Percentiles rank a stretch among this genome's conserved stretches.
These are phyloP conservation scores for Lottia gigantea DNA, from an alignment of 2,888 invertebrate species.

Conservation along the genomic window DNA sequence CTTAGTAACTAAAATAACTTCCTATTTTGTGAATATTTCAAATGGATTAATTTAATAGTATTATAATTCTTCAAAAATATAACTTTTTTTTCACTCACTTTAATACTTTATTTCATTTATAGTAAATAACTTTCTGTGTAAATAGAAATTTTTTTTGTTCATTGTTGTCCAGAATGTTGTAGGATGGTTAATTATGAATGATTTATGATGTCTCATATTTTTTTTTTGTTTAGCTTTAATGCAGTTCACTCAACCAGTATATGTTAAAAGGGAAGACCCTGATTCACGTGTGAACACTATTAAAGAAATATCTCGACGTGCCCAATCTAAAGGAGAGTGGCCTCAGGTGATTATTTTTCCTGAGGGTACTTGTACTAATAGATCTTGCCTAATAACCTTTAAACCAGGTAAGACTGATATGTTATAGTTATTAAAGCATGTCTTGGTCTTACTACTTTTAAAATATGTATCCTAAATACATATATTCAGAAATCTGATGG, in stretches of 20 bases:
- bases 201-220: background rate
- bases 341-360: constrained; percentile 95
- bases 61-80: too few species aligned
- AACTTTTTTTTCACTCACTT: too few species aligned
- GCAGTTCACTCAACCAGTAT: constrained; percentile 93
- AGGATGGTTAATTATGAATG: background rate
- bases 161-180: background rate
- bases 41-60: too few species aligned
- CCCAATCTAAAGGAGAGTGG: constrained; percentile 84
- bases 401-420: constrained; percentile 59
- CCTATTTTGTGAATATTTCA: too few species aligned
- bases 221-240: constrained; percentile 77
- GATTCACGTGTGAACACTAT: constrained; percentile 91
- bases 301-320: constrained; percentile 86
- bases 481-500: too few species aligned
- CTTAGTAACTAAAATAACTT: too few species aligned
- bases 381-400: constrained; percentile 78
- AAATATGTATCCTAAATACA: too few species aligned
- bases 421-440: background rate
- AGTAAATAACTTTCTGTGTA: too few species aligned
- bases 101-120: too few species aligned
- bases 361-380: constrained; percentile 96
- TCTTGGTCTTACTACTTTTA: too few species aligned
- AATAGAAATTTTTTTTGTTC: background rate
- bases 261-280: constrained; percentile 92